Percentiles rank a stretch among this genome's conserved stretches.
Conservation (phyloP, 2,113 vertebrate species). For the Murina feae region DNA sequence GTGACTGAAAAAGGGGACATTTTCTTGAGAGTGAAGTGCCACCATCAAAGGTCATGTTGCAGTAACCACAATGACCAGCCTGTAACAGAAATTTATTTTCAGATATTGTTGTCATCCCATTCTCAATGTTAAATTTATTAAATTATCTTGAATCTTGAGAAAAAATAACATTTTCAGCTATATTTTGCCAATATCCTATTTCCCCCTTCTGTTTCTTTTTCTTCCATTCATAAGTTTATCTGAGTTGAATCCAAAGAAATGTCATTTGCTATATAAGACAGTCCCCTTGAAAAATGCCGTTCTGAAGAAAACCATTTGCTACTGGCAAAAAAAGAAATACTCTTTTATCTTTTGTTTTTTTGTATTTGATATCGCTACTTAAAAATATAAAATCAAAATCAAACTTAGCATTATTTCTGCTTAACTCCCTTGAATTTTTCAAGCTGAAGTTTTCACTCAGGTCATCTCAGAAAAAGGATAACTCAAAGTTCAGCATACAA, state of each 20-base stretch:
- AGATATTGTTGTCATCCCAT: neutral
- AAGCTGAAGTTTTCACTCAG: neutral
- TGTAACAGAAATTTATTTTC: neutral
- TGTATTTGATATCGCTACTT: neutral
- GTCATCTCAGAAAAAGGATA: neutral
- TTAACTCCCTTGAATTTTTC: neutral
- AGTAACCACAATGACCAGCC: neutral
- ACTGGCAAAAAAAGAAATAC: neutral
- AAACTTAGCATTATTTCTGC: neutral
- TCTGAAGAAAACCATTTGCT: neutral
- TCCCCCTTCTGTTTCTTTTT: neutral
- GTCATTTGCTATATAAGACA: neutral
- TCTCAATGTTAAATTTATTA: neutral
- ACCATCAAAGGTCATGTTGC: neutral
- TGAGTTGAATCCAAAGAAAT: neutral
- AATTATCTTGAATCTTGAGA: neutral
- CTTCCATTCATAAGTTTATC: neutral
- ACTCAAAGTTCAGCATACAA: neutral
- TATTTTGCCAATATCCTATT: neutral
- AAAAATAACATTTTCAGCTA: neutral
- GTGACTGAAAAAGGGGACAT: neutral
- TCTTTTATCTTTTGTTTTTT: neutral
- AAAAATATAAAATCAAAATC: neutral
- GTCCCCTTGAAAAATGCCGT: neutral
- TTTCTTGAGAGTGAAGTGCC: neutral